Conservation (phyloP, 2,113 vertebrate genomes). For the Equus quagga region DNA sequence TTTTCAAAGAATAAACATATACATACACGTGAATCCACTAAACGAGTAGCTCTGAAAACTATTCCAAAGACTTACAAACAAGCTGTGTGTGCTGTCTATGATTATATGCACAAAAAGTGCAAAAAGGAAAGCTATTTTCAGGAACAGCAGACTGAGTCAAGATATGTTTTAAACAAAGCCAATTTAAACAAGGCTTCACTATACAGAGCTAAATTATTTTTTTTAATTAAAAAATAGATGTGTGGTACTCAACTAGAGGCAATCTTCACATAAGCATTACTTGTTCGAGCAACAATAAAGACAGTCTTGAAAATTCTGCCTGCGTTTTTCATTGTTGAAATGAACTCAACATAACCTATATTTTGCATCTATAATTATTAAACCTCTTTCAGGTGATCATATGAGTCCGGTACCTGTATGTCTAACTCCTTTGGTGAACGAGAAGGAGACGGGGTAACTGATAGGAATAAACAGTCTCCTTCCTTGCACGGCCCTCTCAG, state of each 20-base stretch:
- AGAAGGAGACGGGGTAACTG: neutral
- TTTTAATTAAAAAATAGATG: neutral
- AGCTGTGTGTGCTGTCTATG: neutral
- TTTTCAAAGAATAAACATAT: neutral
- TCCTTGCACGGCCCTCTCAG: neutral
- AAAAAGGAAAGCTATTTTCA: neutral
- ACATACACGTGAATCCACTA: neutral
- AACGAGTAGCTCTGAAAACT: neutral
- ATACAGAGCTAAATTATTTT: neutral
- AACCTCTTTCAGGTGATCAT: neutral
- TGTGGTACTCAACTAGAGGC: neutral
- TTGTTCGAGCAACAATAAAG: neutral
- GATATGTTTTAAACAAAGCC: neutral
- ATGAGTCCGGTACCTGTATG: neutral
- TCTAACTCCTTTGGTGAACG: neutral
- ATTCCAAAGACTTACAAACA: neutral
- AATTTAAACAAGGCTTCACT: neutral
- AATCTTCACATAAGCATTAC: neutral
- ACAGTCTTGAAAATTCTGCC: neutral
- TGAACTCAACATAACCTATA: neutral
- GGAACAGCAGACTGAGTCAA: neutral
- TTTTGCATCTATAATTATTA: neutral
- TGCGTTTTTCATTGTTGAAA: neutral
- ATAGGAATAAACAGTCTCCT: neutral
- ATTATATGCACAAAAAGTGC: neutral